Conservation (phyloP, 2,797 vertebrate genomes). For the Hemibagrus guttatus region DNA sequence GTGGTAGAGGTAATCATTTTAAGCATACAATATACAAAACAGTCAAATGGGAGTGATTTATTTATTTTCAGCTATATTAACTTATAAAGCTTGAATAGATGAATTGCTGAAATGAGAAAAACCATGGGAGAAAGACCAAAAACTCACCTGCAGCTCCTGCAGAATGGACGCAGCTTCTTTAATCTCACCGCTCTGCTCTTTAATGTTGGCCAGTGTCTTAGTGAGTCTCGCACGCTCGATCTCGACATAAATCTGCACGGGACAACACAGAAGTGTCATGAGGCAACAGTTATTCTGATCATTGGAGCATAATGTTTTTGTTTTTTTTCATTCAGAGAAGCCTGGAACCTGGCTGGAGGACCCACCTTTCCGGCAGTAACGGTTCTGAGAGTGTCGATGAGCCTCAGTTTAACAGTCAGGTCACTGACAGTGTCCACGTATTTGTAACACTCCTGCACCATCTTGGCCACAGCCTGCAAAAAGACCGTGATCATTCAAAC, state of each 20-base stretch:
- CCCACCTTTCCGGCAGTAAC: slow-evolving; percentile 96
- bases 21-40: background rate
- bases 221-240: slow-evolving; percentile 96
- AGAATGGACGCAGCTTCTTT: slow-evolving; percentile 95
- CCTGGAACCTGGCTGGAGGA: background rate
- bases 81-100: background rate
- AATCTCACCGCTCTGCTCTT: slow-evolving; percentile 91
- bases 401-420: slow-evolving; percentile 87
- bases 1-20: background rate
- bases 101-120: background rate
- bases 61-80: background rate
- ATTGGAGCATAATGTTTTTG: background rate
- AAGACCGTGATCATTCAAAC: slow-evolving; percentile 8
- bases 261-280: background rate
- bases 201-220: slow-evolving; percentile 91
- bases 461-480: slow-evolving; percentile 94
- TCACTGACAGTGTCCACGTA: slow-evolving; percentile 90
- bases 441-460: slow-evolving; percentile 98
- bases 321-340: background rate
- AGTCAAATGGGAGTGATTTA: too few species aligned
- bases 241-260: slow-evolving; percentile 93
- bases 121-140: background rate
- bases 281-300: background rate
- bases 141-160: slow-evolving; percentile 90
- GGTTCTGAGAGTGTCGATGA: slow-evolving; percentile 94